Base-by-base conservation (phyloP, 2,797 vertebrate genomes). In the Syndactyla subalaris region DNA sequence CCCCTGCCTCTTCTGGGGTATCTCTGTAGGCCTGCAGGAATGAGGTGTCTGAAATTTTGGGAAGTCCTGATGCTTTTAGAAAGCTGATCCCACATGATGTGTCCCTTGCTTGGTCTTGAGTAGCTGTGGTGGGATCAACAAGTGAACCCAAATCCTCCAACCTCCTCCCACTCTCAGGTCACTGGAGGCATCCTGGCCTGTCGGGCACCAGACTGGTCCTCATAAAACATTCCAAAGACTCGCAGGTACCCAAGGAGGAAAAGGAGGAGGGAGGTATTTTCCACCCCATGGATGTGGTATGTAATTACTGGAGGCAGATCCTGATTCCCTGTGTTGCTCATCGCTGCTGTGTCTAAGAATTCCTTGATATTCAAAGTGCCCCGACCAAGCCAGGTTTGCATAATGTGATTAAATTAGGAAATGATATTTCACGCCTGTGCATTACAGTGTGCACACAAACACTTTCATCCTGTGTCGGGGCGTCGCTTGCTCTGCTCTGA, bases 291-390 rank as follows among this genome's bases (percentile, higher is more conserved):
- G 78, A 57, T 29, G 2, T 20, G 68, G 38, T 39, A 1, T 52
- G 87, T 94, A 72, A 94, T 94, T 81, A 81, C 30, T 45, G 70
- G 14, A 41, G 70, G 79, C 88, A 80, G 14, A 52, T 84, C 88
- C 88, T 61, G 55, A 20, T 58, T 30, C 75, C 39, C 57, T 6
- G 72, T 2, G 1, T 77, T 89, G 91, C 92, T 95, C 82, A 58
- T 74, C 10, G 1, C 14, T 70, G 83, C 86, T 49, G 12, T 49
- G 74, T 62, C 80, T 83, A 67, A 88, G 85, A 91, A 94, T 91
- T 89, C 89, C 84, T 89, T 96, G 95, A 85, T 95, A 92, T 88
- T 89, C 91, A 92, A 62, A 59, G 70, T 38, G 72, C 62, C 79
- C 58, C n/a, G 22, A 46, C 73, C 73, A 51, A 63, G 63, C 39